phyloP scores from a whole-genome alignment of 1,140 invertebrate genomes.

The Gryon sp. region DNA sequence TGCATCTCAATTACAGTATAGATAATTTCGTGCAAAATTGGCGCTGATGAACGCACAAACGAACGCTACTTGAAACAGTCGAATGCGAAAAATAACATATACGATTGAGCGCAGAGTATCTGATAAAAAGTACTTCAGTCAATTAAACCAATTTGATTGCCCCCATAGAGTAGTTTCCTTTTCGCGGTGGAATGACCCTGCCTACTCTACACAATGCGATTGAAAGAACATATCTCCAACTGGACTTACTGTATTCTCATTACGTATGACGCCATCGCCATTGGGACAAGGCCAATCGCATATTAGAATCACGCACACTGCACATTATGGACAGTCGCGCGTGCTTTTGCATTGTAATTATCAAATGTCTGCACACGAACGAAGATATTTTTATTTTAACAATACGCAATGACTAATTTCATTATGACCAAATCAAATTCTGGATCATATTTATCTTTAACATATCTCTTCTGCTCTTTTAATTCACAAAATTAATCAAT shows the following conservation, averaged over 20 bases:
- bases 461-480: no score
- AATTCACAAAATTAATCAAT: no score
- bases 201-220: constrained; percentile 5
- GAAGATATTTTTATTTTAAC: constrained; percentile 11
- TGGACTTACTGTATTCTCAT: constrained; percentile 49
- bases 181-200: constrained; percentile 60
- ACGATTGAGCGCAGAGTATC: constrained; percentile 42
- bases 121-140: constrained; percentile 60
- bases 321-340: constrained; percentile 28
- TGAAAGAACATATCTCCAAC: constrained; percentile 34
- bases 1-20: no score
- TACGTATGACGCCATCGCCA: constrained; percentile 34
- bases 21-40: constrained; percentile 14
- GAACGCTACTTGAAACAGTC: constrained; percentile 3
- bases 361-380: constrained; percentile 17
- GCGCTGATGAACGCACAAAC: background rate
- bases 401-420: no score
- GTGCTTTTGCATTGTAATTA: constrained; percentile 48
- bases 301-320: constrained; percentile 47
- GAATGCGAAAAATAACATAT: constrained; percentile 53
- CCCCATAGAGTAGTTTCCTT: constrained; percentile 63
- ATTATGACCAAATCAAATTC: background rate
- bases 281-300: constrained; percentile 49
- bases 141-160: constrained; percentile 70
- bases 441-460: no score